Base-by-base conservation (phyloP, 2,113 vertebrate species). In the Zosterops japonicus region DNA sequence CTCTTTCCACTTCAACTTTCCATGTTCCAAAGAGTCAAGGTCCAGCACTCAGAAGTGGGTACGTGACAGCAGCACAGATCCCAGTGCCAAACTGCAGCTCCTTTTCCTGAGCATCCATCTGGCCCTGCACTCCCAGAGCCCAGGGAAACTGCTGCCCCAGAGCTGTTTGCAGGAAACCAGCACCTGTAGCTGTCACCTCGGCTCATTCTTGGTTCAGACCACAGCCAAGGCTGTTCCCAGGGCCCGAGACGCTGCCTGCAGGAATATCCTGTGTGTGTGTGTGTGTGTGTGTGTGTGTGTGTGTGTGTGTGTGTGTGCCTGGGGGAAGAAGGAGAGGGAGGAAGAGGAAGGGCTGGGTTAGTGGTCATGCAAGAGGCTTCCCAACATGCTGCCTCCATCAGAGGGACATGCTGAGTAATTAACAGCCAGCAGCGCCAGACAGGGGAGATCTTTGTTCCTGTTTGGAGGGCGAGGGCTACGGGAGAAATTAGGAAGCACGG, bases 261-360 rank as follows among this genome's bases (percentile, higher is more conserved):
- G 72, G 24, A 46, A 17, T 39, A 71, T 87, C 89, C 89, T 83
- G 16, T 10, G 15, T 28, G 59, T 12, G 46, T 84, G 18, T 10
- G 15, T 84, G 18, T 10, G 15, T 28, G 55, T 12, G 46, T 56
- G 39, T 84, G 18, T 10, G 15, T 28, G 59, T 12, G 46, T 84
- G 18, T 10, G 15, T 28, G 55, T 12, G 46, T 56, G 39, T 84
- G 18, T 10, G 15, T 28, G 59, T 12, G 46, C 60, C 88, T 93
- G 53, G 49, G 42, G 77, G 64, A 91, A 93, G n/a, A 92, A 95
- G 90, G 83, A 84, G 67, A 83, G 86, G 89, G 87, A 89, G 86
- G 96, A 94, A 91, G 91, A 91, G 93, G 95, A 95, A 96, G 87
- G 89, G 90, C 57, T 91, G 91, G 84, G 90, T 77, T 61, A 52